phyloP scores from a whole-genome alignment of 1,140 invertebrate species.

The Hyposmocoma kahamanoa region DNA sequence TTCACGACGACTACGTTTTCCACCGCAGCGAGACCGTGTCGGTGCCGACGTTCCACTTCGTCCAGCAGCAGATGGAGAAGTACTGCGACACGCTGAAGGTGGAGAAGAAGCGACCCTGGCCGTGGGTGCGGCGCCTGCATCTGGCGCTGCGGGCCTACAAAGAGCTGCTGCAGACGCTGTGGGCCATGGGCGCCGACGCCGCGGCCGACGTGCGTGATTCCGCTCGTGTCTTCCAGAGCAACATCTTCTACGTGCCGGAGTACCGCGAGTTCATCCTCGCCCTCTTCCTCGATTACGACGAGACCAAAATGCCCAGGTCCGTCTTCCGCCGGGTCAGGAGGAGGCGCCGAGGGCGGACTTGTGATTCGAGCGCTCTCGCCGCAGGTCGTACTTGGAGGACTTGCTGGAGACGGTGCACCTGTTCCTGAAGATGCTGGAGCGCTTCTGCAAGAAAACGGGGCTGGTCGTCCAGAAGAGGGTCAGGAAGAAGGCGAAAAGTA shows the following conservation, averaged over 20 bases:
- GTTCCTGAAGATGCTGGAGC: slow-evolving; percentile 94
- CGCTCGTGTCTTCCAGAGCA: slow-evolving; percentile 90
- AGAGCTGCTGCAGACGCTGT: slow-evolving; percentile 84
- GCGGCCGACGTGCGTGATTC: slow-evolving; percentile 82
- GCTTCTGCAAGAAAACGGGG: slow-evolving; percentile 81
- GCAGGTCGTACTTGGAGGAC: slow-evolving; percentile 88
- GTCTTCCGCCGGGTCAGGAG: slow-evolving; percentile 26
- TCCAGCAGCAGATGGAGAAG: slow-evolving; percentile 92
- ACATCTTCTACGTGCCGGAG: slow-evolving; percentile 95
- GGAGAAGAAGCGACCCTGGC: slow-evolving; percentile 88
- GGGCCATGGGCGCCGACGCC: slow-evolving; percentile 84
- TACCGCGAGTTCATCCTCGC: slow-evolving; percentile 92
- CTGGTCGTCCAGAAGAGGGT: slow-evolving; percentile 85
- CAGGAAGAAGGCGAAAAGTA: slow-evolving; percentile 68
- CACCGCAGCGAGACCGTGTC: slow-evolving; percentile 88
- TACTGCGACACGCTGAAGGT: slow-evolving; percentile 90
- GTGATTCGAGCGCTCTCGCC: slow-evolving; percentile 11
- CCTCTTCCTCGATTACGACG: slow-evolving; percentile 87
- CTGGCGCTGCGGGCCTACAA: slow-evolving; percentile 80
- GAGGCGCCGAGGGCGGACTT: background rate
- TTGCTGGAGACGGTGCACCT: slow-evolving; percentile 92
- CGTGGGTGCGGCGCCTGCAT: slow-evolving; percentile 91
- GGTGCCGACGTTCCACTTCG: slow-evolving; percentile 92
- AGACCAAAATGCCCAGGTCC: slow-evolving; percentile 89
- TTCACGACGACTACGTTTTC: too few relatives aligned